Conservation (phyloP, 2,888 invertebrate genomes). For the Melitaea athalia region DNA sequence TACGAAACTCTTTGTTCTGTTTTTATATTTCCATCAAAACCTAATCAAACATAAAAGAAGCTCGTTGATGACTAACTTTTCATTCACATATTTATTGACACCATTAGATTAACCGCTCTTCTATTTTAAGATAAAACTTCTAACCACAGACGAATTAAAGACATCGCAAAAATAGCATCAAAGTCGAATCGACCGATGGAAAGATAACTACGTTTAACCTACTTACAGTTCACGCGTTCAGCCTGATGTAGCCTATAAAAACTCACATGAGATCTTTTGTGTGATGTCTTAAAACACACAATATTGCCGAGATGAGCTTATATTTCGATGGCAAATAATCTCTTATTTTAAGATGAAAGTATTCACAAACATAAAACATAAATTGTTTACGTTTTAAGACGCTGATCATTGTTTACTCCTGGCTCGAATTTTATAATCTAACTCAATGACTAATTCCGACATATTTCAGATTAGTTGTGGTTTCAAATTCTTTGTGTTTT, state of each 20-base stretch:
- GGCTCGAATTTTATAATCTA: too few relatives aligned
- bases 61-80: background rate
- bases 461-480: too few relatives aligned
- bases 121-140: conserved; percentile 59
- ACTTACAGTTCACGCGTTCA: conserved; percentile 48
- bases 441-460: too few relatives aligned
- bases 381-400: too few relatives aligned
- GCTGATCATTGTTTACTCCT: too few relatives aligned
- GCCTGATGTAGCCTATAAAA: conserved; percentile 14
- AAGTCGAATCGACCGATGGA: conserved; percentile 57
- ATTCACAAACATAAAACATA: too few relatives aligned
- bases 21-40: background rate
- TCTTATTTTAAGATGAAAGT: too few relatives aligned
- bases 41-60: background rate
- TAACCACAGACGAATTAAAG: conserved; percentile 65
- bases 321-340: too few relatives aligned
- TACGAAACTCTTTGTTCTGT: too few relatives aligned
- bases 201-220: conserved; percentile 63
- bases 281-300: background rate
- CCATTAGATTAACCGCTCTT: conserved; percentile 56
- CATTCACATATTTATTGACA: conserved; percentile 43
- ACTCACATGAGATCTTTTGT: conserved; percentile 10
- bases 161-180: conserved; percentile 73
- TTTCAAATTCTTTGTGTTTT: too few relatives aligned
- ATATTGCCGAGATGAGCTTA: background rate